Evolutionary conservation across 2,113 vertebrate genomes (phyloP).

Genomic region (Eira barbara): DNA sequence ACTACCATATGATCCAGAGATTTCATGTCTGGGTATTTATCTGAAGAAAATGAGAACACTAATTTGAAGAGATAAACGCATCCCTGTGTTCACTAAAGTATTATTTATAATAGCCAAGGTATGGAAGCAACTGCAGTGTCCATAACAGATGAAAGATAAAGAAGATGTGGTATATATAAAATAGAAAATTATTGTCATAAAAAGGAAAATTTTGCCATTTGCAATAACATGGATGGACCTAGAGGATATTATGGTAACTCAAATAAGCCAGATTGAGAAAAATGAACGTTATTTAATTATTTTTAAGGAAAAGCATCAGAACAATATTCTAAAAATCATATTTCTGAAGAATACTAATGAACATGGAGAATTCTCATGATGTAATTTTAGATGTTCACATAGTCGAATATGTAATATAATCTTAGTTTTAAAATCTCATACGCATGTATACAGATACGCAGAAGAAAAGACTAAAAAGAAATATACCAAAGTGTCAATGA

Average conservation of each 20-base stretch:
- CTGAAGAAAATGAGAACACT: neutral
- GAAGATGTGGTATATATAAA: neutral
- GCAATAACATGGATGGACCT: neutral
- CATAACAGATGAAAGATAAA: neutral
- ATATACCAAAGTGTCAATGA: neutral
- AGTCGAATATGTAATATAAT: neutral
- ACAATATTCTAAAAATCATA: neutral
- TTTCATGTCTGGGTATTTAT: neutral
- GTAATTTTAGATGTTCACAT: neutral
- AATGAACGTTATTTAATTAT: neutral
- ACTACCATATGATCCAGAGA: neutral
- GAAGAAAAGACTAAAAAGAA: neutral
- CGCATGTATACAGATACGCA: neutral
- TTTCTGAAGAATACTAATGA: constrained; percentile 42
- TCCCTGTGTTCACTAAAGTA: neutral
- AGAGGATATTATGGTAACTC: neutral
- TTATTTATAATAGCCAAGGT: neutral
- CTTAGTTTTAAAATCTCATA: constrained; percentile 5
- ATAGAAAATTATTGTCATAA: neutral
- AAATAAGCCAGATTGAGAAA: neutral
- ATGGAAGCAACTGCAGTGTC: neutral
- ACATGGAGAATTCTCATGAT: neutral
- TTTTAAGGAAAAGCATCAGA: neutral
- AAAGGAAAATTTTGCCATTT: neutral
- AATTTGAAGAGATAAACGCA: neutral